Percentiles rank a stretch among this genome's conserved stretches.
Evolutionary conservation across 1,140 invertebrate species (phyloP).

Genomic region (Ditylenchus dipsaci): DNA sequence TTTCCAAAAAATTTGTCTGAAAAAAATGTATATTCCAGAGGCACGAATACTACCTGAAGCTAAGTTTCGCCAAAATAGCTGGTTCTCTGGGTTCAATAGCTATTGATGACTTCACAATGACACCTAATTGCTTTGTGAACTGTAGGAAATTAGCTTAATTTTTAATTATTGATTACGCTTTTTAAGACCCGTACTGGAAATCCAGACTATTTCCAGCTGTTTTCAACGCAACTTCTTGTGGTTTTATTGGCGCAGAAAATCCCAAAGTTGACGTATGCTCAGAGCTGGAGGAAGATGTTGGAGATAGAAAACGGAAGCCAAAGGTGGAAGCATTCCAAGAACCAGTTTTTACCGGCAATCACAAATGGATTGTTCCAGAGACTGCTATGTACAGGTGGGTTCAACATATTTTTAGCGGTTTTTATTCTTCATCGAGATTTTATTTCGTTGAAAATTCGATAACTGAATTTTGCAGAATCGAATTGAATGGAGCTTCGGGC

Average conservation of each 20-base stretch:
- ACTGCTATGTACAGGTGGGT: constrained; percentile 23
- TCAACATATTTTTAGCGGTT: too few species aligned
- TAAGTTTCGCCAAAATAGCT: constrained; percentile 43
- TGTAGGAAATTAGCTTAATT: neutral
- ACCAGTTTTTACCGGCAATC: neutral
- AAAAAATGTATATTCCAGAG: constrained; percentile 9
- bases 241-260: neutral
- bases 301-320: neutral
- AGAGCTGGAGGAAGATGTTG: neutral
- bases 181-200: constrained; percentile 13
- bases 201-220: constrained; percentile 5
- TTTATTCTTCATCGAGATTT: too few species aligned
- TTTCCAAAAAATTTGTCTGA: constrained; percentile 7
- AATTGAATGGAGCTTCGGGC: constrained; percentile 37
- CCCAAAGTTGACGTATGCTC: neutral
- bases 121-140: constrained; percentile 41
- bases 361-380: constrained; percentile 25
- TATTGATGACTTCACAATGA: constrained; percentile 44
- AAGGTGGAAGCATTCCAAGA: neutral
- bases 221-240: neutral
- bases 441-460: too few species aligned
- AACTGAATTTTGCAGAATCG: constrained; percentile 27
- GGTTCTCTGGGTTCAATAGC: constrained; percentile 36
- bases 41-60: constrained; percentile 34
- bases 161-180: neutral